Base-by-base conservation (phyloP, 2,113 vertebrate genomes). In the Mastomys coucha region DNA sequence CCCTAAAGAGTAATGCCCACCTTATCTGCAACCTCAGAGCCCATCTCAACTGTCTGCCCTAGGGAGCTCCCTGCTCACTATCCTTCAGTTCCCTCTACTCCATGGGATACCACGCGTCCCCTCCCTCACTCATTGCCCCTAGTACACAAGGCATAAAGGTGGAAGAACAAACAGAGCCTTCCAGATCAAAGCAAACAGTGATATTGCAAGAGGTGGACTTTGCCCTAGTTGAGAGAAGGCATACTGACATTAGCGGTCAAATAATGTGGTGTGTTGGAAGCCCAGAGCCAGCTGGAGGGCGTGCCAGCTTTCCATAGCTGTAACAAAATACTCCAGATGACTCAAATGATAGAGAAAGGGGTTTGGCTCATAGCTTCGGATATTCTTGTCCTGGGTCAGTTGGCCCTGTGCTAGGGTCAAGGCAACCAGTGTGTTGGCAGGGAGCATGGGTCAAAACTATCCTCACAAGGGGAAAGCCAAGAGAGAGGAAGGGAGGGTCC, bases 401-500 rank as follows among this genome's bases (percentile, higher is more conserved):
- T 9, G 81, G 24, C 24, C 42, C 42, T 28, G 7, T 76, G 22
- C 69, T 58, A 58, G 45, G 9, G 26, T 36, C 10, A 24, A 77
- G 36, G 13, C 7, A 58, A 5, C 26, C n/a, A 16, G 6, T 42
- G 51, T 45, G 51, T n/a, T 36, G 31, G 33, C 19, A 10, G 3
- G 19, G 4, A 10, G 11, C 10, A 5, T 42, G 8, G 7, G 5
- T 14, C 3, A 16, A 56, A 45, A 58, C 11, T 42, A 6, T 31
- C 14, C 13, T 10, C 0, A 7, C 24, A 24, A 36, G 17, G 2
- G 1, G 10, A n/a, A 39, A 78, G 7, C 26, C 3, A 58, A 33
- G n/a, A 56, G 84, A 42, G 63, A 33, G 58, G 24, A 56, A 69
- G 19, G n/a, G 7, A 17, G 42, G 16, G 7, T 1, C 63, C 12